phyloP scores from a whole-genome alignment of 1,140 invertebrate genomes.

The Tetranychus urticae region DNA sequence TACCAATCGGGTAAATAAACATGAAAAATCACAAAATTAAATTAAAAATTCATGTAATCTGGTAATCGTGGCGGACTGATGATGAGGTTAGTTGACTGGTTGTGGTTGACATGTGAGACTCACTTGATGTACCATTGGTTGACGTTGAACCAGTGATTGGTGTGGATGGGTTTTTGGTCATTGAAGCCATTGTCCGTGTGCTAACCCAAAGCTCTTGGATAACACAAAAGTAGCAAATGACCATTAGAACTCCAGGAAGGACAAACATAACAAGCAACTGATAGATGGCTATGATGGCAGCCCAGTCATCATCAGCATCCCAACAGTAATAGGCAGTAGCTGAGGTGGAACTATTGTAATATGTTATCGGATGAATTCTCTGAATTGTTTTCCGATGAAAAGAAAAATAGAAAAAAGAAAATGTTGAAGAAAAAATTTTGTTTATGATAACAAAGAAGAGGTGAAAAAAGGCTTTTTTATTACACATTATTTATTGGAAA shows the following conservation, averaged over 20 bases:
- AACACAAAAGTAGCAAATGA: slow-evolving; percentile 21
- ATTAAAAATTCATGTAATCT: no score
- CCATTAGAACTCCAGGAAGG: slow-evolving; percentile 21
- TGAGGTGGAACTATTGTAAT: slow-evolving; percentile 19
- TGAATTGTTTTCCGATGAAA: slow-evolving; percentile 4
- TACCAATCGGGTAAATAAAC: no score
- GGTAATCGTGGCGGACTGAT: background rate
- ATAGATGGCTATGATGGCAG: slow-evolving; percentile 18
- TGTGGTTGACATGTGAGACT: no score
- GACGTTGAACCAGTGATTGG: background rate
- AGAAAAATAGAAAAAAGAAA: background rate
- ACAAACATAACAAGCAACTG: slow-evolving; percentile 21
- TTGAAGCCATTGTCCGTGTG: slow-evolving; percentile 11
- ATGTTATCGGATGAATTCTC: slow-evolving; percentile 18
- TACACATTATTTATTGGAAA: no score
- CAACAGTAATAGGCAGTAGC: slow-evolving; percentile 18
- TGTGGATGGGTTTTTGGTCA: slow-evolving; percentile 3
- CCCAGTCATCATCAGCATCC: slow-evolving; percentile 16
- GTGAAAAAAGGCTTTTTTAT: no score
- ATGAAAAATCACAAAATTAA: no score
- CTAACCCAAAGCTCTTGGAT: slow-evolving; percentile 23
- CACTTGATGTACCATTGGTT: background rate
- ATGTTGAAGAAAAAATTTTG: background rate
- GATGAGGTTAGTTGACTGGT: background rate
- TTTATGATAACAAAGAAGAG: no score